Evolutionary conservation across 1,140 invertebrate species (phyloP).

Genomic region (Parasteatoda tepidariorum): DNA sequence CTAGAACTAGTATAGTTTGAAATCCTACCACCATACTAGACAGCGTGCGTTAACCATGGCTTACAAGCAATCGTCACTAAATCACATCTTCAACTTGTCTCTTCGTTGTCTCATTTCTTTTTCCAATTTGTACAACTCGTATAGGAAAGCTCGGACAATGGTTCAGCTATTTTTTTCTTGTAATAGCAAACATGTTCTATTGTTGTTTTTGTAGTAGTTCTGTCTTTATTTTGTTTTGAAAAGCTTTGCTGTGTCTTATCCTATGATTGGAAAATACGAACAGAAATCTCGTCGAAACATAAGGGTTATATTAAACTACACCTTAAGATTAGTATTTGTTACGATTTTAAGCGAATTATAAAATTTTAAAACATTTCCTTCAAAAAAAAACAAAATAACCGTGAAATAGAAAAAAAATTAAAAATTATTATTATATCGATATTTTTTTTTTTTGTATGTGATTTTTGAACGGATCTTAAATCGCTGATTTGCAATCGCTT

Average conservation of each 20-base stretch:
- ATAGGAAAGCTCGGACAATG: constrained; percentile 40
- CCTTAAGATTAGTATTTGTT: too few relatives aligned
- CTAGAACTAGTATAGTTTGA: constrained; percentile 27
- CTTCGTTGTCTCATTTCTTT: constrained; percentile 35
- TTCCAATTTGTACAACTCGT: constrained; percentile 51
- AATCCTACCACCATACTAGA: constrained; percentile 21
- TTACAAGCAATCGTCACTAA: constrained; percentile 55
- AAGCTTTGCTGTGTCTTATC: not conserved
- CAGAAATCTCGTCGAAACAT: too few relatives aligned
- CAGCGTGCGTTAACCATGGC: constrained; percentile 23
- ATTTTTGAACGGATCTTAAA: too few relatives aligned
- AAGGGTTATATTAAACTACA: too few relatives aligned
- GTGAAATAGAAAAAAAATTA: too few relatives aligned
- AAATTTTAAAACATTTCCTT: too few relatives aligned
- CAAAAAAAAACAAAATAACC: too few relatives aligned
- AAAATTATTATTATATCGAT: too few relatives aligned
- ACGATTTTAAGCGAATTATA: too few relatives aligned
- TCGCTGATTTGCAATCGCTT: too few relatives aligned
- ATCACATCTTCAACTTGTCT: constrained; percentile 29
- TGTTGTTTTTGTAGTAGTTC: not conserved
- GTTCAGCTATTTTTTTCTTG: constrained; percentile 32
- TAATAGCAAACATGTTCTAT: constrained; percentile 48
- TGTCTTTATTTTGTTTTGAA: constrained; percentile 34
- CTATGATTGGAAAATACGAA: not conserved
- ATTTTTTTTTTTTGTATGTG: too few relatives aligned